Evolutionary conservation across 1,140 invertebrate genomes (phyloP).

Genomic region (Psix sp.): DNA sequence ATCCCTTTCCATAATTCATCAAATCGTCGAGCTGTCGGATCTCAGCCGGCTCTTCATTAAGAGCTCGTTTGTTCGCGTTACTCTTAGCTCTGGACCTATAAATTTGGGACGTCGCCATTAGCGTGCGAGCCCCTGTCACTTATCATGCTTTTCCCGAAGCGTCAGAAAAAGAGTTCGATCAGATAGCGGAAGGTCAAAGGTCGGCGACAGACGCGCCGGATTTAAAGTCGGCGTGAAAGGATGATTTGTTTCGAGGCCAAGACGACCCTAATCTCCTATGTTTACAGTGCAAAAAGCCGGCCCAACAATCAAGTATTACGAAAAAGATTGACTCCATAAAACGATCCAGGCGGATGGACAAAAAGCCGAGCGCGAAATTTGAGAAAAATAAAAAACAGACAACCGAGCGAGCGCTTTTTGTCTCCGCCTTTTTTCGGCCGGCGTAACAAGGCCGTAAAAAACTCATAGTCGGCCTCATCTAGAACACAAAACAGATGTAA

Average conservation of each 20-base stretch:
- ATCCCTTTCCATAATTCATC: slow-evolving; percentile 49
- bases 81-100: slow-evolving; percentile 32
- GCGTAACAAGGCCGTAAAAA: slow-evolving; percentile 48
- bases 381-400: slow-evolving; percentile 8
- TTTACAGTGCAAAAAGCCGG: no score
- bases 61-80: slow-evolving; percentile 53
- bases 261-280: no score
- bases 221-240: no score
- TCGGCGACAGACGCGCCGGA: no score
- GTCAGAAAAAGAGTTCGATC: no score
- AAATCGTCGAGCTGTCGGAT: slow-evolving; percentile 57
- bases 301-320: no score
- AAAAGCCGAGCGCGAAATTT: neutral
- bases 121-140: slow-evolving; percentile 3
- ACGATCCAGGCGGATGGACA: neutral
- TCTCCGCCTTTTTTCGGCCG: slow-evolving; percentile 1
- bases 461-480: slow-evolving; percentile 40
- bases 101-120: slow-evolving; percentile 34
- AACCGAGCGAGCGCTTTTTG: neutral
- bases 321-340: no score
- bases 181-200: no score
- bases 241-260: no score
- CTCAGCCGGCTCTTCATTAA: slow-evolving; percentile 54
- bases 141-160: neutral
- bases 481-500: slow-evolving; percentile 50